Evolutionary conservation across 1,140 invertebrate genomes (phyloP), one percentile per base, ranked within the genome.

Genomic region (Papilio machaon): DNA sequence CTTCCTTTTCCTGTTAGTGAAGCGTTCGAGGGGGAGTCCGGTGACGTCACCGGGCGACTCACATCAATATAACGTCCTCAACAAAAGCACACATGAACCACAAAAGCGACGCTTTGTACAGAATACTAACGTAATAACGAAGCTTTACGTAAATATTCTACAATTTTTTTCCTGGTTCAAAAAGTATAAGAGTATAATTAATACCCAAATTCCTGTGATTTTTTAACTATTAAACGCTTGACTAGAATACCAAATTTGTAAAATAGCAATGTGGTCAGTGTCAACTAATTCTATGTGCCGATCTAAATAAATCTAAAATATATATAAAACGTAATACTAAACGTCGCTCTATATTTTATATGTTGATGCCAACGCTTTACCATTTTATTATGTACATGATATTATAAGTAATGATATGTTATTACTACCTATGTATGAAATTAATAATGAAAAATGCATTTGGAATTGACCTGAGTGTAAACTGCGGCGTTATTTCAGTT

Each of bases 401-500:
- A 58, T 58, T 58, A 19, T 58, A 7, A 64, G 19, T 30, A 64
- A 64, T 64, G 15, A 10, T 8, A n/a, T 64, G 9, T 64, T 64
- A 64, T 23, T 64, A 30, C 23, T 30, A n/a, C n/a, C n/a, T n/a
- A 64, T 23, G 52, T 64, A 23, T 64, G 58, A 23, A 64, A 54
- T 17, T 17, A 54, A 15, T 19, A 15, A 58, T 58, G 23, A 64
- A 64, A 60, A n/a, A 64, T 64, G 58, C 58, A 64, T 64, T 23
- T 19, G 10, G 7, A 64, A 19, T 64, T 30, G 58, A 64, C 58
- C n/a, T 23, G 19, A 64, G 58, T 9, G 58, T 64, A 10, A n/a
- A 60, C 9, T 64, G 58, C 19, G n/a, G 10, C 58, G 58, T 19
- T 19, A 81, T 81, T 81, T 77, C 64, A 52, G 73, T 81, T 81